Evolutionary conservation across 2,113 vertebrate species (phyloP).

Genomic region (Ondatra zibethicus): DNA sequence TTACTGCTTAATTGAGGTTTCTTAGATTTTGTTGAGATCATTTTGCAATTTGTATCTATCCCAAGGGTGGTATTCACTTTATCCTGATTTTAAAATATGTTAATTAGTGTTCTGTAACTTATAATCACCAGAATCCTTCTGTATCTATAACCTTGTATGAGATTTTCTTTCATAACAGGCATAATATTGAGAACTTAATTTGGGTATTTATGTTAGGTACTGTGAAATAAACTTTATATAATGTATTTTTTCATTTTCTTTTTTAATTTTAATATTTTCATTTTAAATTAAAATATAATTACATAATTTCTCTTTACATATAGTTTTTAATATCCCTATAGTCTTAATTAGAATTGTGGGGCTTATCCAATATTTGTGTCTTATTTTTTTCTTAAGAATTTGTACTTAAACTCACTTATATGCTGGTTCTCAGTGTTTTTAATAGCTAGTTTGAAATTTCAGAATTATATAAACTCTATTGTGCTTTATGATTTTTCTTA

Average conservation of each 20-base stretch:
- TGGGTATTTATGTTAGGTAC: background rate
- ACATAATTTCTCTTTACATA: background rate
- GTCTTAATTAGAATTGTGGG: background rate
- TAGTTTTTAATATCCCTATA: slow-evolving; percentile 34
- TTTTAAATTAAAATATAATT: background rate
- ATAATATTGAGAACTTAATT: background rate
- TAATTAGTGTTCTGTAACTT: background rate
- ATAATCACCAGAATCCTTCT: background rate
- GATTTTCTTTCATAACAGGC: background rate
- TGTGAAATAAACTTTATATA: background rate
- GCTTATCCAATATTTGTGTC: background rate
- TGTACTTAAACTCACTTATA: background rate
- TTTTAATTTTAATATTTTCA: background rate
- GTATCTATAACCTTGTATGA: background rate
- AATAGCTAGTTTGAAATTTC: slow-evolving; percentile 7
- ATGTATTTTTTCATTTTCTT: background rate
- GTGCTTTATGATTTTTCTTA: background rate
- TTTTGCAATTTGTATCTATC: background rate
- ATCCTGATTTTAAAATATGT: slow-evolving; percentile 16
- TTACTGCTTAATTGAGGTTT: background rate
- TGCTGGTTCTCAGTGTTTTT: background rate
- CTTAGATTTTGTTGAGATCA: background rate
- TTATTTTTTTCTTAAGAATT: background rate
- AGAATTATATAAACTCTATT: background rate
- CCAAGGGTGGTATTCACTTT: background rate